Evolutionary conservation across 2,797 vertebrate genomes (phyloP), one percentile per base, ranked within the genome.

Genomic region (Peromyscus nudipes): DNA sequence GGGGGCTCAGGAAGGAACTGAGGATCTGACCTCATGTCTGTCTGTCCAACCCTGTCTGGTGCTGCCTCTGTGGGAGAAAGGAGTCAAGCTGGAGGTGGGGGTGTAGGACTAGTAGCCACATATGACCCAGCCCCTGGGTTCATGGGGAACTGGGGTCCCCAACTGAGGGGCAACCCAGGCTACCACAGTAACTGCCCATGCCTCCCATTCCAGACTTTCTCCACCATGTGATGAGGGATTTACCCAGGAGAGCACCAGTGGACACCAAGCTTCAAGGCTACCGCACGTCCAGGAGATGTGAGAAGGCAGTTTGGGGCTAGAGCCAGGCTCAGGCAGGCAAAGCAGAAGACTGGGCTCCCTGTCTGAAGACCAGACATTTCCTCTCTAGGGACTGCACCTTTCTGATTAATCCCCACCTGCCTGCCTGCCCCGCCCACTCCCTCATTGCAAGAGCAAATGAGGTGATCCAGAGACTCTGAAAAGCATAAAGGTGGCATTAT

Each of bases 401-500:
- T 91, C 67, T 37, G 23, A 62, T 37, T 64, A 92, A 81, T 83
- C 81, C 81, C 86, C 79, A 79, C 82, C 89, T 84, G 25, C 67
- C 77, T 87, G 46, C 29, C 52, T 55, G 65, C 89, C 88, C 34
- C 25, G 23, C 92, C 87, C 86, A 94, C 87, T 82, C 46, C 57
- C 83, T 43, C 79, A 81, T 31, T 25, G 23, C 94, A 89, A 95
- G 97, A 97, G 96, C 97, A 98, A 96, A 92, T 86, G 80, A 97
- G 98, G 98, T 97, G 89, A 98, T n/a, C 82, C 69, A 91, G 64
- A 97, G 92, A 94, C 67, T 95, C 97, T 93, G 89, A 96, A 95
- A 97, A 97, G 97, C 97, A 96, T 91, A 96, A 97, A 97, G 95
- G 96, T 97, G 94, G 82, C 37, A 95, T 96, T 97, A 98, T 98